Evolutionary conservation across 37 sponge, comb jelly and placozoan species (phyloP), one percentile per base, ranked within the genome.

Genomic region (Theonella swinhoei): DNA sequence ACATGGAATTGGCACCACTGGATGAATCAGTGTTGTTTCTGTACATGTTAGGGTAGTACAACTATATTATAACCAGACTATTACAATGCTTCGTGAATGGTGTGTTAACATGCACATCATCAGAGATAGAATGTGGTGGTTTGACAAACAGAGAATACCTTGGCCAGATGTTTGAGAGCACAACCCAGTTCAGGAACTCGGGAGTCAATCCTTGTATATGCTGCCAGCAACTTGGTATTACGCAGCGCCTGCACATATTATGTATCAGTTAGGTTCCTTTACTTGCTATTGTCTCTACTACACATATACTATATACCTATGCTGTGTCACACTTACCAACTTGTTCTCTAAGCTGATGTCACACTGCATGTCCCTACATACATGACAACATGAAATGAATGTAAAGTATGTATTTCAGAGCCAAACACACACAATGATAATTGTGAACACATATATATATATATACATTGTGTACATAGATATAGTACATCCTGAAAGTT

Each of bases 91-190:
- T n/a, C n/a, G n/a, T n/a, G n/a, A n/a, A n/a, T n/a, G n/a, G n/a
- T n/a, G n/a, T n/a, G n/a, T n/a, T n/a, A n/a, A n/a, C n/a, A n/a
- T n/a, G n/a, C n/a, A n/a, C n/a, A n/a, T n/a, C n/a, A n/a, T n/a
- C n/a, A n/a, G n/a, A n/a, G n/a, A n/a, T n/a, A n/a, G n/a, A n/a
- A n/a, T n/a, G n/a, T n/a, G n/a, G n/a, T n/a, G n/a, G n/a, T n/a
- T n/a, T n/a, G 28, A 80, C 70, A 42, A 19, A 68, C 11, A 62
- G 22, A 38, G 28, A 54, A 29, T 70, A 96, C 96, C 84, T 96
- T 96, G n/a, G 91, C 94, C 63, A 96, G 77, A 31, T 77, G 60
- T 75, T 96, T 96, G 60, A 96, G 26, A 41, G 80, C 71, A 66
- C 78, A 83, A 22, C 94, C 96, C 63, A 96, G 80, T 42, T 74